These are phyloP conservation scores for Pseudopodoces humilis DNA, from an alignment of 2,113 vertebrate species.

Conservation along the genomic window DNA sequence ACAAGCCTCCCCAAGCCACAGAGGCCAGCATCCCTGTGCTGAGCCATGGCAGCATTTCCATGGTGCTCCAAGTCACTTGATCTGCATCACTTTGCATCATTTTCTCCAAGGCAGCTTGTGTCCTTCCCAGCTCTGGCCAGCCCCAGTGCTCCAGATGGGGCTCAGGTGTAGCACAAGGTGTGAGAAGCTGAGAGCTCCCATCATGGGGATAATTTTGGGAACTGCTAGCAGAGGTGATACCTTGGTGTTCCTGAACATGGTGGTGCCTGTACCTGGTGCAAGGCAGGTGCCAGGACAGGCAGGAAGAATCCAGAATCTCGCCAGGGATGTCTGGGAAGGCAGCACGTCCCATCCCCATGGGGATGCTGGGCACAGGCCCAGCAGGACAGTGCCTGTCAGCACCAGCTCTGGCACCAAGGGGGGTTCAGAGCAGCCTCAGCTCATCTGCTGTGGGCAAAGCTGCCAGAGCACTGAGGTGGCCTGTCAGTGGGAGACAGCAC, in stretches of 20 bases:
- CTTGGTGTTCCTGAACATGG: not conserved
- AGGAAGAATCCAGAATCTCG: not conserved
- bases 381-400: not conserved
- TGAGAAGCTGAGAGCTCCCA: not conserved
- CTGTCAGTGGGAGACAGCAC: not conserved
- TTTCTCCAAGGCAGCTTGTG: not conserved
- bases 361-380: rapidly evolving
- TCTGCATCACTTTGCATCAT: not conserved
- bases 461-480: not conserved
- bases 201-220: not conserved
- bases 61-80: not conserved
- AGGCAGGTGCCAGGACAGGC: not conserved
- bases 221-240: not conserved
- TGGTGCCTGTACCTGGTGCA: not conserved
- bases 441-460: not conserved
- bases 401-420: not conserved
- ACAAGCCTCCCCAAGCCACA: not conserved
- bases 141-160: rapidly evolving
- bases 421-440: not conserved
- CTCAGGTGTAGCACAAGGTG: not conserved
- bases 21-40: not conserved
- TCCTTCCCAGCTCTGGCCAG: rapidly evolving
- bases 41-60: not conserved
- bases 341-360: not conserved
- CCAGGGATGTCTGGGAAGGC: not conserved